A percentile compares a stretch with the other conserved stretches of the same genome.
These are phyloP conservation scores for Aplocera efformata DNA, from an alignment of 2,888 invertebrate species.

Conservation along the genomic window DNA sequence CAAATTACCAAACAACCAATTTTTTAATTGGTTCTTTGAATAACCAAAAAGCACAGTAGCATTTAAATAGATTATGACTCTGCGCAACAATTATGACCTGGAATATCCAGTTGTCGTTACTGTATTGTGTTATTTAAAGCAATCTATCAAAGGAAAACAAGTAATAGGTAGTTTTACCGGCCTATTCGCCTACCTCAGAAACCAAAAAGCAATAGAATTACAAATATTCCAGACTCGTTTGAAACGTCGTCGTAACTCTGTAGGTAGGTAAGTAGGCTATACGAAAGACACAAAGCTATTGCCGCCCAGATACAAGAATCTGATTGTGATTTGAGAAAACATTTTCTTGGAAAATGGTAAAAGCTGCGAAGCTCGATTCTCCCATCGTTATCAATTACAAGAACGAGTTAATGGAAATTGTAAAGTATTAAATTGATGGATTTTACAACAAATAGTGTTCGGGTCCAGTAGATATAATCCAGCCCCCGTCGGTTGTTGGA, in stretches of 20 bases:
- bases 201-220: slow-evolving; percentile 31
- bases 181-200: slow-evolving; percentile 9
- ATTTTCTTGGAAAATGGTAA: not conserved
- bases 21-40: not conserved
- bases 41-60: no score
- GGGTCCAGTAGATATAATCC: no score
- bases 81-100: no score
- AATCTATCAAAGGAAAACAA: not conserved
- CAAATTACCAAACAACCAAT: not conserved
- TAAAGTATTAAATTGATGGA: no score
- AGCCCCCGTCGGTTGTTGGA: no score
- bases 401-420: not conserved
- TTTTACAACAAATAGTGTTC: no score
- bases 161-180: slow-evolving; percentile 2
- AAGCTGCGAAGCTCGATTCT: not conserved
- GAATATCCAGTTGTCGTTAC: no score
- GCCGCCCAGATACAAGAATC: slow-evolving; percentile 9
- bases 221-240: slow-evolving; percentile 26
- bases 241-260: slow-evolving; percentile 28
- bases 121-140: no score
- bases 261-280: slow-evolving; percentile 26
- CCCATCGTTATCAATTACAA: not conserved
- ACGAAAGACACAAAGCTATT: slow-evolving; percentile 22
- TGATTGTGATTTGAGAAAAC: slow-evolving; percentile 5
- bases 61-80: no score